Conservation (phyloP, 2,888 invertebrate species). For the Thera obeliscata region DNA sequence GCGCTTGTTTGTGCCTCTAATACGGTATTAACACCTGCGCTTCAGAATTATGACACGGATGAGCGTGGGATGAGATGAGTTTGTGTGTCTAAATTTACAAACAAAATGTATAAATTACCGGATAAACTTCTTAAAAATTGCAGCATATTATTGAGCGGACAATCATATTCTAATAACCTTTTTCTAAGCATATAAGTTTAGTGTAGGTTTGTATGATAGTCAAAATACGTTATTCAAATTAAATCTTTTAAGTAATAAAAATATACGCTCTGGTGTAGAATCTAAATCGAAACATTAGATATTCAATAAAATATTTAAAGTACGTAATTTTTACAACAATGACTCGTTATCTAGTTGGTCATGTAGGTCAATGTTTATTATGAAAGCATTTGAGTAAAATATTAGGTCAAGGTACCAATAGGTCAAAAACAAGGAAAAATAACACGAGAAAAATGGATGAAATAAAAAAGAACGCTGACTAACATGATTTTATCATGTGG, state of each 20-base stretch:
- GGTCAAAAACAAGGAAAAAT: conserved; percentile 26
- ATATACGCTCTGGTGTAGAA: too few species aligned
- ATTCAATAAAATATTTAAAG: too few species aligned
- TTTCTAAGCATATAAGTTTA: too few species aligned
- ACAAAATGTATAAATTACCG: background rate
- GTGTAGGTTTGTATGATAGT: too few species aligned
- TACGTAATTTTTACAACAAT: conserved; percentile 15
- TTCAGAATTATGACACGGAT: conserved; percentile 60
- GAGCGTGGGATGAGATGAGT: conserved; percentile 37
- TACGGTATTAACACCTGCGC: conserved; percentile 81
- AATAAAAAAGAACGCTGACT: conserved; percentile 21
- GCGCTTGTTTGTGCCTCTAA: conserved; percentile 78
- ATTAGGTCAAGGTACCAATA: conserved; percentile 20
- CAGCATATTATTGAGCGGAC: too few species aligned
- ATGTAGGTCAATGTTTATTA: conserved; percentile 24
- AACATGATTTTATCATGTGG: conserved; percentile 16
- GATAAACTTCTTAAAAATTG: too few species aligned
- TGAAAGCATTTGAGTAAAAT: conserved; percentile 26
- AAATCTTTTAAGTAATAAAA: too few species aligned
- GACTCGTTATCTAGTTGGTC: conserved; percentile 26
- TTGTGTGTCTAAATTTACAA: conserved; percentile 24
- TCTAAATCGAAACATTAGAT: too few species aligned
- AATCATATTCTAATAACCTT: too few species aligned
- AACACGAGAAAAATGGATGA: conserved; percentile 25
- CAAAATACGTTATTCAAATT: too few species aligned